Base-by-base conservation (phyloP, 2,888 invertebrate species). In the Clusia tigrina region DNA sequence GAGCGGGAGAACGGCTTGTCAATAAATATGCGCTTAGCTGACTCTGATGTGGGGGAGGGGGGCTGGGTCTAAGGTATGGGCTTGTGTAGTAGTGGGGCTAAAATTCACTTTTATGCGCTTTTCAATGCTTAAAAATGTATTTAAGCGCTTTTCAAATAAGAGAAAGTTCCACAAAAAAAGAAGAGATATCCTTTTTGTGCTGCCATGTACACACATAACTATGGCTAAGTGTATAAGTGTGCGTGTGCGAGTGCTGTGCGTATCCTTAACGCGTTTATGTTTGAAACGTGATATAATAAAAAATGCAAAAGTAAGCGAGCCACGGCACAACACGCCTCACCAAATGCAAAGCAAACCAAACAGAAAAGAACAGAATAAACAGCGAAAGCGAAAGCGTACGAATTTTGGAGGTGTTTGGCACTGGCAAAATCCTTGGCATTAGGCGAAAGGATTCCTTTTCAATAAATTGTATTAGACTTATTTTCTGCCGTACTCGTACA, bases 231-330 rank as follows among this genome's bases (percentile, higher is more conserved):
- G 22, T 38, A 48, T 18, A 9, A 2, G 48, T 48, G 48, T 48
- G 48, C 22, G 15, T 18, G 22, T 48, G 22, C 32, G 25, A 71
- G 66, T 58, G 68, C 69, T n/a, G n/a, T n/a, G 69, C 72, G 72
- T 72, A 71, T 71, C 71, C 74, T 74, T 76, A 75, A 75, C 75
- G 74, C 76, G 69, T 75, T 75, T 77, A 75, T 75, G 77, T 68
- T 71, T 68, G 73, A 72, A 76, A 77, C 75, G 75, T 77, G 75
- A 75, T 75, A 77, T 77, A 77, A 76, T 77, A 75, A 75, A 75
- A 68, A 62, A 58, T 55, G 55, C 9, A 32, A 20, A 10, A 55
- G 20, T 54, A 25, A n/a, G 26, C 12, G 52, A 15, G 9, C 54
- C 3, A 2, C 26, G 22, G 12, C 24, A 10, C 15, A 9, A 3